A percentile compares a stretch with the other conserved stretches of the same genome.
Conservation (phyloP, 2,113 vertebrate species). For the Pavo muticus region DNA sequence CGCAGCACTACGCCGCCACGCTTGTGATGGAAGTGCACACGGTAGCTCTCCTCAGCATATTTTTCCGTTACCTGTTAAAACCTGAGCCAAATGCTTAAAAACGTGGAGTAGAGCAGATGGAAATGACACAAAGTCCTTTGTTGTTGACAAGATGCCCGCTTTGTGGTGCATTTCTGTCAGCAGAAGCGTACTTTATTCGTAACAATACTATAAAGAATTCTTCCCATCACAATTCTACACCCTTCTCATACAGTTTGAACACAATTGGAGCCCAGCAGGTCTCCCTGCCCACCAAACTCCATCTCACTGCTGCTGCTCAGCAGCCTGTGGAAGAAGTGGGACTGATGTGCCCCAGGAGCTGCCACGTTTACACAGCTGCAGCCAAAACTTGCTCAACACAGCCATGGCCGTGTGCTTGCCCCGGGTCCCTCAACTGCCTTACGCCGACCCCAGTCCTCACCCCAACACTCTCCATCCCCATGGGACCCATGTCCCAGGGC, state of each 20-base stretch:
- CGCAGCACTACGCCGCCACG: not conserved
- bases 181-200: not conserved
- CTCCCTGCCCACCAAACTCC: not conserved
- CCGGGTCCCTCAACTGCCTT: not conserved
- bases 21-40: not conserved
- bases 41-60: not conserved
- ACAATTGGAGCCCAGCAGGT: not conserved
- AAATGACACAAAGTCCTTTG: not conserved
- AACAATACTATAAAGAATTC: not conserved
- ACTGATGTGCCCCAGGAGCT: not conserved
- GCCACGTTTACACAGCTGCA: fast-evolving
- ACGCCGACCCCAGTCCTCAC: not conserved
- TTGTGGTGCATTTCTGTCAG: not conserved
- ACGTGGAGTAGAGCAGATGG: not conserved
- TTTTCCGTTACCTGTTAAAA: not conserved
- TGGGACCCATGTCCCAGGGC: fast-evolving
- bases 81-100: not conserved
- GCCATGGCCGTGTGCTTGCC: fast-evolving
- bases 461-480: not conserved
- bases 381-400: not conserved
- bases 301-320: not conserved
- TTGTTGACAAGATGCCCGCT: not conserved
- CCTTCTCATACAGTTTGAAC: not conserved
- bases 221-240: fast-evolving
- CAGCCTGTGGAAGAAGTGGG: not conserved